Percentiles rank a stretch among this genome's conserved stretches.
Evolutionary conservation across 1,140 invertebrate genomes (phyloP).

Genomic region (Aphis gossypii): DNA sequence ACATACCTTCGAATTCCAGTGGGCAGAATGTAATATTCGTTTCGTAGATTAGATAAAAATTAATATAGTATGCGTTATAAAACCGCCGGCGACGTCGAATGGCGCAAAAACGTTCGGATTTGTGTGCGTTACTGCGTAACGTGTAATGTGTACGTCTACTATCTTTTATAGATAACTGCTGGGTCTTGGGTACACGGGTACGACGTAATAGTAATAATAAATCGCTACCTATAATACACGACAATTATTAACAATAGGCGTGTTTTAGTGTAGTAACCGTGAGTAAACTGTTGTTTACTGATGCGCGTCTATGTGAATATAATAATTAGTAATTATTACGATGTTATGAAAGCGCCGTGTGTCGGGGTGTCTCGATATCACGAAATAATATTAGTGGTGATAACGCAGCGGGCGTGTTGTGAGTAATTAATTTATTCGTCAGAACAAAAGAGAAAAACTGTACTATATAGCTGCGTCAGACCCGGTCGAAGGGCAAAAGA

Average conservation of each 20-base stretch:
- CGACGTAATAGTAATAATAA: background rate
- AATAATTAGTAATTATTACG: background rate
- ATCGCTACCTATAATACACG: background rate
- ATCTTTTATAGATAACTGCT: background rate
- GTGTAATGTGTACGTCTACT: background rate
- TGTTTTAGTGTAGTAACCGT: background rate
- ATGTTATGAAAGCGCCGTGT: background rate
- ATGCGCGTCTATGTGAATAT: background rate
- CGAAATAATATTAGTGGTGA: background rate
- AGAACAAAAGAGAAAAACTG: background rate
- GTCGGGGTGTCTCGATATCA: background rate
- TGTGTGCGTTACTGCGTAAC: background rate
- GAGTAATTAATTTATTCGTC: too few species aligned
- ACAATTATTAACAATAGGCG: background rate
- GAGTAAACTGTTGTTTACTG: background rate
- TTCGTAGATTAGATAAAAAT: constrained; percentile 42
- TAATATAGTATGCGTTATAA: background rate
- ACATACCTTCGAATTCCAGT: constrained; percentile 50
- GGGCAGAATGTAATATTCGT: background rate
- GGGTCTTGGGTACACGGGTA: background rate
- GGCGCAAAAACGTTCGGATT: background rate
- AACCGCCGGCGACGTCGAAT: background rate
- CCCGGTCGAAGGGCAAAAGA: background rate
- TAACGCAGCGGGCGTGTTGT: background rate
- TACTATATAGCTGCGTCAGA: background rate